These are phyloP conservation scores for cat (Felis catus) DNA, from an alignment of 2,113 vertebrate species.

Conservation along the genomic window F.catus_Fca126_mat1.0 CM031414.1:47079001-47079500, in stretches of 20 bases:
- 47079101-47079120: not conserved
- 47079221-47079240: not conserved
- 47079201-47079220: not conserved
- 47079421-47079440: not conserved
- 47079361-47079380: not conserved
- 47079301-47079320: not conserved
- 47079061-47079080: not conserved
- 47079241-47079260: not conserved
- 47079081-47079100: not conserved
- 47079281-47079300: not conserved
- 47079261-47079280: not conserved
- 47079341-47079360: not conserved
- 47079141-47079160: not conserved
- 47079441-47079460: not conserved
- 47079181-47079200: not conserved
- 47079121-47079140: no score
- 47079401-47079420: not conserved
- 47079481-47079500: not conserved
- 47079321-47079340: not conserved
- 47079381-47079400: not conserved
- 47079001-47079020: not conserved
- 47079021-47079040: not conserved
- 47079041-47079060: not conserved
- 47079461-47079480: rapidly evolving
- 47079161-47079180: not conserved